Conservation (phyloP, 2,113 vertebrate species). For the Dasypus novemcinctus region DNA sequence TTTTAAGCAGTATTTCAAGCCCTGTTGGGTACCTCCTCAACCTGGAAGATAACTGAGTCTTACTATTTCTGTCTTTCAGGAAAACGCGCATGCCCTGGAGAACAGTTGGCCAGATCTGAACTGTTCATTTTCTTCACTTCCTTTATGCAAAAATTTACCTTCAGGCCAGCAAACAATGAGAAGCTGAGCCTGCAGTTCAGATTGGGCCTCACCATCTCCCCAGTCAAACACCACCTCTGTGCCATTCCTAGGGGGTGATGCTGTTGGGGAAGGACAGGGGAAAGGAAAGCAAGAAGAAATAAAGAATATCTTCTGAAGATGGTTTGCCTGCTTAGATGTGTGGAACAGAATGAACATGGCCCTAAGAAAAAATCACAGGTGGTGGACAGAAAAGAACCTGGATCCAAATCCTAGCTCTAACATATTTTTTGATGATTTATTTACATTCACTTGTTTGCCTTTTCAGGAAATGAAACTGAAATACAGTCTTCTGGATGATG, state of each 20-base stretch:
- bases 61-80: too few species aligned
- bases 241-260: conserved; percentile 67
- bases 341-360: too few species aligned
- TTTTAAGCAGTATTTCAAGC: too few species aligned
- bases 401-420: neutral
- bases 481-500: too few species aligned
- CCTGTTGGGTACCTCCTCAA: too few species aligned
- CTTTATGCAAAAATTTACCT: conserved; percentile 85
- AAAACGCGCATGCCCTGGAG: too few species aligned
- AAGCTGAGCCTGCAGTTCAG: too few species aligned
- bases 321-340: neutral
- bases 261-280: too few species aligned
- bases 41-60: too few species aligned
- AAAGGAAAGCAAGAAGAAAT: neutral
- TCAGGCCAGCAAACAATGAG: conserved; percentile 77
- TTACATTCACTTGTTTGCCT: neutral
- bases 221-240: conserved; percentile 83
- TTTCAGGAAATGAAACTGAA: neutral
- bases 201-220: too few species aligned
- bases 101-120: too few species aligned
- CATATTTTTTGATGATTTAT: neutral
- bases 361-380: neutral
- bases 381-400: neutral
- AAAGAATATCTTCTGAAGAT: neutral
- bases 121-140: too few species aligned